A percentile compares a stretch with the other conserved stretches of the same genome.
These are phyloP conservation scores for Telmatochromis brachygnathus DNA, from an alignment of 2,113 vertebrate genomes.

Conservation along the genomic window DNA sequence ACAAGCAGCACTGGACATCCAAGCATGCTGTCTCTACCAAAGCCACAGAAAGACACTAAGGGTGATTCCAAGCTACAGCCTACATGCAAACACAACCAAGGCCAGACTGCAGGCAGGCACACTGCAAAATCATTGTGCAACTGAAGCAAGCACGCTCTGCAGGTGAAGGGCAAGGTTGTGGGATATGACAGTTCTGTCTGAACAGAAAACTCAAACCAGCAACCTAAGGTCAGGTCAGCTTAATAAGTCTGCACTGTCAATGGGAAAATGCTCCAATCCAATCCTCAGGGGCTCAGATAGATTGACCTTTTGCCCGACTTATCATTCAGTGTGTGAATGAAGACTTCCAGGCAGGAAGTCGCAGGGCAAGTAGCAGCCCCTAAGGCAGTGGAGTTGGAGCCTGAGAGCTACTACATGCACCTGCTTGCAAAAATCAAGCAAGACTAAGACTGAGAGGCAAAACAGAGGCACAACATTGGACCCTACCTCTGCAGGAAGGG, in stretches of 20 bases:
- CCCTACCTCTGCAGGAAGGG: slow-evolving; percentile 57
- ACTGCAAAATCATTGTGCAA: neutral
- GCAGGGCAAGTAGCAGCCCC: slow-evolving; percentile 10
- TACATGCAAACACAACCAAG: neutral
- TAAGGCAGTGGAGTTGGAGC: slow-evolving; percentile 40
- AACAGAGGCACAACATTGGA: slow-evolving; percentile 21
- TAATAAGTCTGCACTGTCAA: neutral
- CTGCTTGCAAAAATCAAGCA: neutral
- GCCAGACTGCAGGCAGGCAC: neutral
- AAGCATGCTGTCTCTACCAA: neutral
- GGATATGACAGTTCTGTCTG: neutral
- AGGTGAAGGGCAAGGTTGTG: neutral
- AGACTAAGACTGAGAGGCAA: neutral
- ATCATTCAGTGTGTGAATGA: neutral
- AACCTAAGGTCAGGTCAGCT: neutral
- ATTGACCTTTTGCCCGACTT: neutral
- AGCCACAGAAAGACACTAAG: neutral
- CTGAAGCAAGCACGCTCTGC: neutral
- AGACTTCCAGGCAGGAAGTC: neutral
- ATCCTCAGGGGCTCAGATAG: slow-evolving; percentile 33
- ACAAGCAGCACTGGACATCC: neutral
- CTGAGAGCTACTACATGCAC: neutral
- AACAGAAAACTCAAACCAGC: neutral
- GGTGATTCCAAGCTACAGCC: neutral
- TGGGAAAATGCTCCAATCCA: slow-evolving; percentile 27